Conservation (phyloP, 2,888 invertebrate genomes). For the Slavum lentiscoides region DNA sequence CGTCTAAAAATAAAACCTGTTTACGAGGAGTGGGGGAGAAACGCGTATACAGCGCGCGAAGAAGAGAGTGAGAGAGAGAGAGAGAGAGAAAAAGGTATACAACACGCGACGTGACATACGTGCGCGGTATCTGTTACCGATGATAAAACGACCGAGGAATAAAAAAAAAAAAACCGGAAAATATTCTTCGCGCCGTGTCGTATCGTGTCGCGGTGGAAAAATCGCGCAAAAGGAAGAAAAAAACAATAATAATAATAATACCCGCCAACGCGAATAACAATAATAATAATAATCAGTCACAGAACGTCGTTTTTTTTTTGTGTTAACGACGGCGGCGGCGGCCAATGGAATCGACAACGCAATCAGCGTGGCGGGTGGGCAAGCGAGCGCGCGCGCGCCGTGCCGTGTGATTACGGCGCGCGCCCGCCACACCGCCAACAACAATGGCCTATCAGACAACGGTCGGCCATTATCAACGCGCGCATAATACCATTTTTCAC, state of each 20-base stretch:
- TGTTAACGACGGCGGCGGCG: not conserved
- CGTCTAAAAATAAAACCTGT: slow-evolving; percentile 53
- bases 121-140: not conserved
- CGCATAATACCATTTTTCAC: not conserved
- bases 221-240: not conserved
- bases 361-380: not conserved
- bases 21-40: slow-evolving; percentile 18
- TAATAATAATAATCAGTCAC: not conserved
- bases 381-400: not conserved
- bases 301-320: not conserved
- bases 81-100: not conserved
- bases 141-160: not conserved
- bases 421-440: slow-evolving; percentile 29
- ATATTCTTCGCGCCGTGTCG: too few relatives aligned
- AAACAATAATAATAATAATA: not conserved
- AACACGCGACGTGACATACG: too few relatives aligned
- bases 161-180: not conserved
- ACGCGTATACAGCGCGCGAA: not conserved
- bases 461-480: slow-evolving; percentile 49
- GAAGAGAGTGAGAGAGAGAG: too few relatives aligned
- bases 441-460: slow-evolving; percentile 49
- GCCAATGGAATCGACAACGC: not conserved
- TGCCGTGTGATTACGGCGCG: not conserved
- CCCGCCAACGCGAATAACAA: not conserved
- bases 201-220: not conserved